Base-by-base conservation (phyloP, 2,888 invertebrate species). In the Onchidella celtica region DNA sequence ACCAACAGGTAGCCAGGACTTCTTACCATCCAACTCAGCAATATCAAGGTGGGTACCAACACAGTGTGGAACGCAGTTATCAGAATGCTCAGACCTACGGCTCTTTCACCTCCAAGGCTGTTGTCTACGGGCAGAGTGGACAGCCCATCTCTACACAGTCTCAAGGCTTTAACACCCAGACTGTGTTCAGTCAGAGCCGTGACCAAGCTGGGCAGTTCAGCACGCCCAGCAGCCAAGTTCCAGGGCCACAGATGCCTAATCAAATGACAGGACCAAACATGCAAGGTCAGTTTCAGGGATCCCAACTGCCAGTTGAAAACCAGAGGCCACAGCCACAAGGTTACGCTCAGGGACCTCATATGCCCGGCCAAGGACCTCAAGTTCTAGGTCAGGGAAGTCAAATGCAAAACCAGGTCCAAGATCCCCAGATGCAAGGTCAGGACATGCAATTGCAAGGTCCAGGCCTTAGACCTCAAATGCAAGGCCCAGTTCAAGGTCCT, bases 391-490 rank as follows among this genome's bases (percentile, higher is more conserved):
- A 85, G n/a, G 68, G 69, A 72, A 11, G 6, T 32, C 66, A 68
- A 27, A 38, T 68, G 38, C 61, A 9, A 6, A 21, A 57, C 34
- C 69, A 69, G 57, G 17, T 34, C 29, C 59, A 65, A 24, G 36
- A 34, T 24, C 68, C 34, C 27, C 66, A 66, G n/a, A 40, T 11
- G 32, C 81, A 81, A 27, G 47, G 57, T 79, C 83, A 85, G 66
- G 76, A 74, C 63, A 32, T 40, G 14, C 59, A 27, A n/a, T 11
- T 65, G 34, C 77, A 70, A 61, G 74, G 68, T 69, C 82, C 80
- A 24, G 63, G 63, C 24, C 66, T 36, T n/a, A 79, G 55, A 17
- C 29, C 55, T 17, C 78, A 32, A 14, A 27, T 73, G 14, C 61
- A 34, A 3, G 36, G 36, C n/a, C 82, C 77, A 29, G 17, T 72